These are phyloP conservation scores for Alces alces DNA, from an alignment of 2,113 vertebrate species.

Conservation along the genomic window DNA sequence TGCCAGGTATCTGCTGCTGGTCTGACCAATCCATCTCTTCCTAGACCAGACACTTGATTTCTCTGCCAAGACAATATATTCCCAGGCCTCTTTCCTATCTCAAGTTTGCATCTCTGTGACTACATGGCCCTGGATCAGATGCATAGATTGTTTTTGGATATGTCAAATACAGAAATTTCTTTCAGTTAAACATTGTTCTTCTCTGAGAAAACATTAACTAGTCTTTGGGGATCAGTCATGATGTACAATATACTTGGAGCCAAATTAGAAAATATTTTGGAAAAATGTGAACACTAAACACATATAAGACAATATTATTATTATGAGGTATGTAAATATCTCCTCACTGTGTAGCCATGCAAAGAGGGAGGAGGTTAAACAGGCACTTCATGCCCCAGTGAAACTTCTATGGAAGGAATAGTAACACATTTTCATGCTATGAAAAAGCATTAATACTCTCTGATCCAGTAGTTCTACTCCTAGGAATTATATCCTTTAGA, in stretches of 20 bases:
- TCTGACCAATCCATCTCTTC: neutral
- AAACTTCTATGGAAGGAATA: constrained; percentile 7
- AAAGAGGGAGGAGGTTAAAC: neutral
- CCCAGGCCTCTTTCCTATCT: neutral
- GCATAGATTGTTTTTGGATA: neutral
- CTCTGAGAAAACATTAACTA: neutral
- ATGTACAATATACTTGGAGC: neutral
- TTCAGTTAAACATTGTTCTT: constrained; percentile 15
- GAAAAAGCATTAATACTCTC: constrained; percentile 9
- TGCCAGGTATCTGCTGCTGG: neutral
- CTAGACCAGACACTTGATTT: neutral
- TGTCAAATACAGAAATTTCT: neutral
- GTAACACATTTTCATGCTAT: neutral
- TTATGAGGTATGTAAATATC: neutral
- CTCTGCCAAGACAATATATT: neutral
- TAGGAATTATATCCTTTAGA: constrained; percentile 37
- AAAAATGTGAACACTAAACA: neutral
- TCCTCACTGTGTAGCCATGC: neutral
- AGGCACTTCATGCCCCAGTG: neutral
- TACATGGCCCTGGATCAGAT: neutral
- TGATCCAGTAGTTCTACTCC: neutral
- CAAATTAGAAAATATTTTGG: neutral
- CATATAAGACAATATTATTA: neutral
- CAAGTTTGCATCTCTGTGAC: neutral
- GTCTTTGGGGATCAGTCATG: neutral